Evolutionary conservation across 2,888 invertebrate genomes (phyloP), one percentile per base, ranked within the genome.

Genomic region (Barypeithes pellucidus): DNA sequence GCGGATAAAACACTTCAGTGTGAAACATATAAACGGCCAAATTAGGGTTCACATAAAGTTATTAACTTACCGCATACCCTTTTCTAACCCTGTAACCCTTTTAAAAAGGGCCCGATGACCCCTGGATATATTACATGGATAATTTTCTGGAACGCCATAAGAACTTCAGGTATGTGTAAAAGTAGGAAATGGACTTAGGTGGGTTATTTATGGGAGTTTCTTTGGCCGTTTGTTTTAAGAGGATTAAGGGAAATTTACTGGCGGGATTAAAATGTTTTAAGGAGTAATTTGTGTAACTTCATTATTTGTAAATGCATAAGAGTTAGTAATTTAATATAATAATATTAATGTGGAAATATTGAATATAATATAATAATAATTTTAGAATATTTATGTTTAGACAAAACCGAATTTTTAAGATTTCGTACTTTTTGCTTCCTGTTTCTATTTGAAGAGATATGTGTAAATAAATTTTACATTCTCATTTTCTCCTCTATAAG

Each of bases 21-120:
- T 57, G 54, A 57, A 57, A 57, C 47, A 52, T 36, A 61, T 69
- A 69, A 69, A 70, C 59, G 70, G 18, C 70, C 14, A 54, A 70
- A 63, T 70, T 70, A 70, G 52, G 45, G 20, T 63, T 18, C 24
- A 47, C 45, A 70, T 63, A 29, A 70, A 70, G 59, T 63, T 63
- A 70, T 70, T 63, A 70, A 70, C 59, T 70, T 20, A 63, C 57
- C 43, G 16, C 54, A 45, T 54, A 63, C 43, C 63, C 70, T 57
- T 70, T 70, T 63, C 63, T 63, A 57, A 57, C 62, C 62, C 22
- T 54, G 39, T 22, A 43, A 57, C 43, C 67, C 67, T 45, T 29
- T 57, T 20, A 45, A 43, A 67, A 67, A 67, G 68, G 52, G 54
- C 39, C 36, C 36, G 8, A 20, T 29, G 59, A 45, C 59, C 54